Percentiles rank a stretch among this genome's conserved stretches.
These are phyloP conservation scores for Mixornis gularis DNA, from an alignment of 2,113 vertebrate genomes.

Conservation along the genomic window DNA sequence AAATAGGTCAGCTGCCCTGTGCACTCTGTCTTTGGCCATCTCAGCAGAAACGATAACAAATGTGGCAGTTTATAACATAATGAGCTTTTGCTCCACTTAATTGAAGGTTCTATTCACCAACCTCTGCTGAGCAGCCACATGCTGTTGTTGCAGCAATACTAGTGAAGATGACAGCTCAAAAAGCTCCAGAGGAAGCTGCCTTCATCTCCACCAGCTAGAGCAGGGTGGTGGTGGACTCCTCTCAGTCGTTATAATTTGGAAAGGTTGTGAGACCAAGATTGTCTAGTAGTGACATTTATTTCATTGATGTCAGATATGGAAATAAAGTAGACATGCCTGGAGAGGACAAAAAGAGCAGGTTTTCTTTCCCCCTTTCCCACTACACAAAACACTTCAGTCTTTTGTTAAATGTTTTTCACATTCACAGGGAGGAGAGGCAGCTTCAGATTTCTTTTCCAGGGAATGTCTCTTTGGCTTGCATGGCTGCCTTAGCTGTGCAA, in stretches of 20 bases:
- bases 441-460: constrained; percentile 4
- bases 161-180: not conserved
- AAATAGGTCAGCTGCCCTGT: not conserved
- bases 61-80: not conserved
- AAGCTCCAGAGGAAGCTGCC: not conserved
- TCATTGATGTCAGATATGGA: not conserved
- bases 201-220: not conserved
- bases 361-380: not conserved
- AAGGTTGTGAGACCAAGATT: not conserved
- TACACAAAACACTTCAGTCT: not conserved
- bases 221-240: not conserved
- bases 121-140: not conserved
- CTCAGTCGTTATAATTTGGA: not conserved
- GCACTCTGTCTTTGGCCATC: not conserved
- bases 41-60: not conserved
- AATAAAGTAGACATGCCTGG: not conserved
- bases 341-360: not conserved
- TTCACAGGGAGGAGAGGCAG: not conserved
- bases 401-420: not conserved
- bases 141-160: not conserved
- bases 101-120: not conserved
- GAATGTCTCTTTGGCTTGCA: not conserved
- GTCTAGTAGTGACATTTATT: not conserved
- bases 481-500: not conserved
- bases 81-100: not conserved